Evolutionary conservation across 2,113 vertebrate genomes (phyloP).

Genomic region (Heptranchias perlo): DNA sequence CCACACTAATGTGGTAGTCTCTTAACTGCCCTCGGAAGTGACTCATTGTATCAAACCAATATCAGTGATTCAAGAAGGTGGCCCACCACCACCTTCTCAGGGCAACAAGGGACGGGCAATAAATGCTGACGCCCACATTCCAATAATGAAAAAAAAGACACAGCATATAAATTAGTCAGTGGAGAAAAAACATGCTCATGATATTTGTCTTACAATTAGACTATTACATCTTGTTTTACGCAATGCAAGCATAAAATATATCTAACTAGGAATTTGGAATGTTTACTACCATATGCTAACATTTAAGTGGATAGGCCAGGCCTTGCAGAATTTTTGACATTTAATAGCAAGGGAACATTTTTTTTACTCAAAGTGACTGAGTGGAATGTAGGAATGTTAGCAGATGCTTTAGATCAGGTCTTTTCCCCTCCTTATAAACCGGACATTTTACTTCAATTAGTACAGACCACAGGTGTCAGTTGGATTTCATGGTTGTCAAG

Average conservation of each 20-base stretch:
- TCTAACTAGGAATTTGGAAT: neutral
- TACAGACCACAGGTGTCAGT: slow-evolving; percentile 33
- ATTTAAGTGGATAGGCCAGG: slow-evolving; percentile 22
- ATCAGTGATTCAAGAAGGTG: too few relatives aligned
- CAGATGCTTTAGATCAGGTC: neutral
- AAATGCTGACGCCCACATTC: neutral
- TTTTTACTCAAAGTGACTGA: slow-evolving; percentile 4
- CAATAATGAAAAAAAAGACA: neutral
- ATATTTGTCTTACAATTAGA: slow-evolving; percentile 4
- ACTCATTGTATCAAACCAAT: neutral
- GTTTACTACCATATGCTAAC: slow-evolving; percentile 25
- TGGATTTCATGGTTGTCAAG: neutral
- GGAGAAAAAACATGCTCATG: neutral
- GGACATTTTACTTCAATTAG: neutral
- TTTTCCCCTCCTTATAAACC: slow-evolving; percentile 13
- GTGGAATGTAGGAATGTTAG: slow-evolving; percentile 20
- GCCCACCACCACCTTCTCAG: neutral
- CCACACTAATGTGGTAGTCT: neutral
- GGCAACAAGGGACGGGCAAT: neutral
- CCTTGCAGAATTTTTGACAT: slow-evolving; percentile 12
- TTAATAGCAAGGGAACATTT: slow-evolving; percentile 25
- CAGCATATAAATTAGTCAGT: neutral
- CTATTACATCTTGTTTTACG: slow-evolving; percentile 15
- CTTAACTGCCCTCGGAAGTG: neutral
- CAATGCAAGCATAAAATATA: neutral